Evolutionary conservation across 2,113 vertebrate species (phyloP).

Genomic region (Conger conger): DNA sequence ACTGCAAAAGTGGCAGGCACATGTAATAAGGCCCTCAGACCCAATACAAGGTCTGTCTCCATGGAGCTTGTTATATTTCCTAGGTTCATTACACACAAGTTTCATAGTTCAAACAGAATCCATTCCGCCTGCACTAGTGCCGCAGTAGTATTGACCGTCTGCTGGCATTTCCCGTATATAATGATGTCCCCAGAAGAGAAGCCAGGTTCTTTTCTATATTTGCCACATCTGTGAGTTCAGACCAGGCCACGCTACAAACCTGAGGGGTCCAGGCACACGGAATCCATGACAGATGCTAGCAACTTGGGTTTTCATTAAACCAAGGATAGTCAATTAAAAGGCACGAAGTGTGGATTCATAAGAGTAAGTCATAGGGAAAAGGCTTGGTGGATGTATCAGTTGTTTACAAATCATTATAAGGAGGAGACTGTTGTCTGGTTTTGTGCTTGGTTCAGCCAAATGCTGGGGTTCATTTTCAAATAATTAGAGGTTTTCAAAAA

Average conservation of each 20-base stretch:
- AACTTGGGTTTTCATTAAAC: not conserved
- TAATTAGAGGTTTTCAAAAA: not conserved
- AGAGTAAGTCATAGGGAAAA: not conserved
- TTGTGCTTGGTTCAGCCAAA: not conserved
- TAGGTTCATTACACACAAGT: not conserved
- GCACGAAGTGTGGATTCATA: not conserved
- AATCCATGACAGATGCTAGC: not conserved
- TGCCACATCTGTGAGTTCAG: not conserved
- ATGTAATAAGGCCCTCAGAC: not conserved
- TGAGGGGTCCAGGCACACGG: not conserved
- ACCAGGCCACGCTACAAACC: not conserved
- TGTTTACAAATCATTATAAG: not conserved
- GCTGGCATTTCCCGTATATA: not conserved
- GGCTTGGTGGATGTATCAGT: not conserved
- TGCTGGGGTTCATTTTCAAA: not conserved
- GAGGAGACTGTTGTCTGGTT: not conserved
- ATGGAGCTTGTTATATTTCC: constrained; percentile 1
- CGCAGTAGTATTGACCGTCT: not conserved
- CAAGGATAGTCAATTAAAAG: not conserved
- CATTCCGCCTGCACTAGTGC: not conserved
- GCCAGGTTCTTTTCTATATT: not conserved
- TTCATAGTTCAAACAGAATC: not conserved
- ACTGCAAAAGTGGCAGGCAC: not conserved
- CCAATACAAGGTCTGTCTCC: not conserved
- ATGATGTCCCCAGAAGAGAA: not conserved